Percentiles rank a stretch among this genome's conserved stretches.
Evolutionary conservation across 1,140 invertebrate species (phyloP).

Genomic region (Heliconius hewitsoni): DNA sequence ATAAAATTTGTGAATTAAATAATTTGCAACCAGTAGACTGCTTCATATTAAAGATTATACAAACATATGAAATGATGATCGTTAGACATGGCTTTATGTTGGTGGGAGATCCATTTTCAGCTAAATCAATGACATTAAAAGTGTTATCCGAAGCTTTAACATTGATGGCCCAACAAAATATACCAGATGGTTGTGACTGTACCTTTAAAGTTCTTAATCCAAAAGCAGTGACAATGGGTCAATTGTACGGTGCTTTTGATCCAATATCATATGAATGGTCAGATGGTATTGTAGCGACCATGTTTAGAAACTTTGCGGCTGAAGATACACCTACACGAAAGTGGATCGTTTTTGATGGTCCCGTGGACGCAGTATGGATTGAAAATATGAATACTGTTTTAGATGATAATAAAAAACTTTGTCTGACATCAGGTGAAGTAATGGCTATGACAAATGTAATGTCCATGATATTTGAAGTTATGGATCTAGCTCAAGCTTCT

Average conservation of each 20-base stretch:
- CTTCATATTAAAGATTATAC: slow-evolving; percentile 89
- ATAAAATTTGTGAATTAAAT: slow-evolving; percentile 81
- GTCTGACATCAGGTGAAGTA: slow-evolving; percentile 93
- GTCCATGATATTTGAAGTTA: slow-evolving; percentile 97
- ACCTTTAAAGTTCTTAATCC: slow-evolving; percentile 92
- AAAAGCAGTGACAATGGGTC: slow-evolving; percentile 94
- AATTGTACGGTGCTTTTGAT: slow-evolving; percentile 95
- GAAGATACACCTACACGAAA: slow-evolving; percentile 88
- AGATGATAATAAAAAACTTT: slow-evolving; percentile 97
- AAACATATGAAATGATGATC: slow-evolving; percentile 96
- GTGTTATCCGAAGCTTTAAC: slow-evolving; percentile 88
- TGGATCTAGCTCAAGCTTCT: slow-evolving; percentile 93
- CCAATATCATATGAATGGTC: slow-evolving; percentile 95
- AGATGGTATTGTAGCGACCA: slow-evolving; percentile 91
- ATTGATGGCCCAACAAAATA: slow-evolving; percentile 83
- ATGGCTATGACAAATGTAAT: slow-evolving; percentile 92
- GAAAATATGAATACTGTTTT: slow-evolving; percentile 90
- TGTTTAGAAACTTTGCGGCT: slow-evolving; percentile 86
- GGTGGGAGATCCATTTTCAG: slow-evolving; percentile 93
- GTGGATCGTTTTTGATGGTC: slow-evolving; percentile 94
- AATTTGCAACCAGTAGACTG: slow-evolving; percentile 88
- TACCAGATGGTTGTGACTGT: slow-evolving; percentile 83
- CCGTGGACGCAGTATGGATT: slow-evolving; percentile 88
- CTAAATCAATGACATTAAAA: slow-evolving; percentile 89
- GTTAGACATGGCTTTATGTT: slow-evolving; percentile 97